A percentile compares a stretch with the other conserved stretches of the same genome.
These are phyloP conservation scores for Petromus typicus DNA, from an alignment of 2,113 vertebrate genomes.

Conservation along the genomic window DNA sequence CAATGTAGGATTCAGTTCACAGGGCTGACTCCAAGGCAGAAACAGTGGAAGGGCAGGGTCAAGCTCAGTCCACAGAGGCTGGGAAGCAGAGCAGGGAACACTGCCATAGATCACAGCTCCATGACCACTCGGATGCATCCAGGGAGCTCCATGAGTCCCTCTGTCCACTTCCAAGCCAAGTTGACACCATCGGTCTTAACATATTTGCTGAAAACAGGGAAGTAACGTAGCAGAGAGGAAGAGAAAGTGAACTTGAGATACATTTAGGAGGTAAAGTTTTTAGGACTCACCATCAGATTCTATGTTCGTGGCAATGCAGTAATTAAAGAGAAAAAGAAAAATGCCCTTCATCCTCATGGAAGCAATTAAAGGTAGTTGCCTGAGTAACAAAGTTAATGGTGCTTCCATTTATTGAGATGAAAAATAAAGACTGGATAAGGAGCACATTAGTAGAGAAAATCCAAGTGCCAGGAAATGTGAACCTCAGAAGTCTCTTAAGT, in stretches of 20 bases:
- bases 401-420: neutral
- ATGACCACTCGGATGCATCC: fast-evolving
- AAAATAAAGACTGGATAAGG: neutral
- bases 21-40: neutral
- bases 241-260: neutral
- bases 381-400: neutral
- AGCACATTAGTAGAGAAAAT: neutral
- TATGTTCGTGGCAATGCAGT: neutral
- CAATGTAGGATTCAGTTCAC: neutral
- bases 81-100: neutral
- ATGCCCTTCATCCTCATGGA: neutral
- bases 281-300: neutral
- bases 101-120: neutral
- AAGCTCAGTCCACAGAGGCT: neutral
- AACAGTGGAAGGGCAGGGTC: neutral
- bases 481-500: neutral
- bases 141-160: neutral
- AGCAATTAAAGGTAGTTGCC: neutral
- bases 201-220: neutral
- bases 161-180: neutral
- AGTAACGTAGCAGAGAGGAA: neutral
- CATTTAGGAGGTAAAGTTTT: neutral
- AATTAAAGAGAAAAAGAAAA: neutral
- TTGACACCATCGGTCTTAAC: neutral
- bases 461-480: neutral